These are phyloP conservation scores for Margarornis squamiger DNA, from an alignment of 2,797 vertebrate genomes.

Conservation along the genomic window DNA sequence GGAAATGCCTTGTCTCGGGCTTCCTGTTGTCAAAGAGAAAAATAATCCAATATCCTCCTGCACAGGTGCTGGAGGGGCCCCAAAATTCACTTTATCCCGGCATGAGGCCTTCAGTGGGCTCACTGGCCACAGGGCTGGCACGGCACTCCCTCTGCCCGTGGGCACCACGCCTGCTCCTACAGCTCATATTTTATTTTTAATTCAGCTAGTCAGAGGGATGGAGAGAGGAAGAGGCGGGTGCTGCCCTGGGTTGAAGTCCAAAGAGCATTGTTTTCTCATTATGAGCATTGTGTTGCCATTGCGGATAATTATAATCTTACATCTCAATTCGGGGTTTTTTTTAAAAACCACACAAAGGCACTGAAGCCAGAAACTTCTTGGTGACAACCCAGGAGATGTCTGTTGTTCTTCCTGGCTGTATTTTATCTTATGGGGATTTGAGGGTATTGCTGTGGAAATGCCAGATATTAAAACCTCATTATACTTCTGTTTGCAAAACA, in stretches of 20 bases:
- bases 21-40: constrained; percentile 13
- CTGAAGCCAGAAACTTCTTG: constrained; percentile 5
- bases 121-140: accelerated
- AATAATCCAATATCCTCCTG: neutral
- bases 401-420: constrained; percentile 22
- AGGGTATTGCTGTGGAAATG: constrained; percentile 42
- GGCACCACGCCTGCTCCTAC: neutral
- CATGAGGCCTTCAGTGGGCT: accelerated
- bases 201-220: neutral
- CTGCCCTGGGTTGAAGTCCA: constrained; percentile 13
- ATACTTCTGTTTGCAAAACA: constrained; percentile 51
- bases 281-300: constrained; percentile 15
- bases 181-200: neutral
- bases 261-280: constrained; percentile 38
- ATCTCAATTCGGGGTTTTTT: neutral
- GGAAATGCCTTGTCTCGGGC: constrained; percentile 16
- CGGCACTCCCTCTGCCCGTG: neutral
- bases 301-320: neutral
- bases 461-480: constrained; percentile 51
- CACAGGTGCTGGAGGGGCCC: neutral
- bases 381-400: constrained; percentile 28
- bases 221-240: neutral
- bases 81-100: accelerated
- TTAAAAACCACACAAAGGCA: neutral
- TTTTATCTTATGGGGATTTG: constrained; percentile 33